Conservation (phyloP, 2,888 invertebrate species). For the Cerastoderma edule region DNA sequence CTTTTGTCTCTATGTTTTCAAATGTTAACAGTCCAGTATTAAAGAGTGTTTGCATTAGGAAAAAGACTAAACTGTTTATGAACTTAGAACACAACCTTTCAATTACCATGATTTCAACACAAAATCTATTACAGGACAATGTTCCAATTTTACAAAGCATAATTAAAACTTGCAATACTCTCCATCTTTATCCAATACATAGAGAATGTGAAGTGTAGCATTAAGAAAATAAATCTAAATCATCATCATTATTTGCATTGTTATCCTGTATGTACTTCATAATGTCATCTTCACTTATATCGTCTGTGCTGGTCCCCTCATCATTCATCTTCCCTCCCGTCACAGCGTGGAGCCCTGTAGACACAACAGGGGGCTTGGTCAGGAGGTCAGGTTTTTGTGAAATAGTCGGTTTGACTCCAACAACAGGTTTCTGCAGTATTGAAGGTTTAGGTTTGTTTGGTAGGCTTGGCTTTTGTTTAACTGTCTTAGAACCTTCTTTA, state of each 20-base stretch:
- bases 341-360: no score
- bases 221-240: conserved; percentile 75
- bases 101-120: no score
- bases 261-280: conserved; percentile 73
- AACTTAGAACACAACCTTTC: no score
- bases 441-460: conserved; percentile 36
- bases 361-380: conserved; percentile 7
- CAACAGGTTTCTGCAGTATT: background rate
- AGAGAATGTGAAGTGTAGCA: no score
- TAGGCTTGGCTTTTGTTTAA: conserved; percentile 36
- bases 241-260: conserved; percentile 56
- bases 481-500: background rate
- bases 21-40: no score
- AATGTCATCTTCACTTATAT: conserved; percentile 65
- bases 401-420: conserved; percentile 21
- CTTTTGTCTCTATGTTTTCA: no score
- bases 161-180: background rate
- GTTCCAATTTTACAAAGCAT: background rate
- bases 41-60: no score
- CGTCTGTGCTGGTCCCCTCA: conserved; percentile 9
- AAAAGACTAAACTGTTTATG: no score
- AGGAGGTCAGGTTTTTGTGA: conserved; percentile 1
- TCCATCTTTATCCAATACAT: no score
- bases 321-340: background rate
- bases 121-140: no score